phyloP scores from a whole-genome alignment of 2,113 vertebrate genomes.

The Dipodomys stephensi region DNA sequence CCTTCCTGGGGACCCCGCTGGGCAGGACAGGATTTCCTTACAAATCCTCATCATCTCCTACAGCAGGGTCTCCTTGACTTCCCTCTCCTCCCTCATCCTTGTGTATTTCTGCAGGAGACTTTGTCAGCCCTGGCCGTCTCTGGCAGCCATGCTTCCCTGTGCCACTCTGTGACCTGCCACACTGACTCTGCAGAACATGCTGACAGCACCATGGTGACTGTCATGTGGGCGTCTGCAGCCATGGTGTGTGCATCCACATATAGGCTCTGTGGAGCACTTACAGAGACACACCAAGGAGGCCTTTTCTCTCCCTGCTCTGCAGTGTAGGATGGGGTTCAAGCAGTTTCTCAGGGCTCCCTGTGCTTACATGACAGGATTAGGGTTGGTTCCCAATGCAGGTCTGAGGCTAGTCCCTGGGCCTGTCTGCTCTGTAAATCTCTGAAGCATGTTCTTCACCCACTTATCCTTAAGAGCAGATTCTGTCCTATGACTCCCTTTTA shows the following conservation, averaged over 20 bases:
- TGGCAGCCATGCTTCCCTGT: accelerated
- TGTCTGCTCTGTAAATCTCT: not conserved
- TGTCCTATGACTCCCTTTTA: not conserved
- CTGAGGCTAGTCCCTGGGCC: not conserved
- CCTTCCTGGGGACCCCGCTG: constrained; percentile 35
- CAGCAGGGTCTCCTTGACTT: not conserved
- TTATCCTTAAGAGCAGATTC: not conserved
- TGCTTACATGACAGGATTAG: accelerated
- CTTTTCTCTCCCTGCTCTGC: not conserved
- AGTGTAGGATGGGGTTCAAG: not conserved
- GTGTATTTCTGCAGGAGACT: accelerated
- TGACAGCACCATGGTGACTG: accelerated
- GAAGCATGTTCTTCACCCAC: not conserved
- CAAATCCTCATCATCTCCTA: not conserved
- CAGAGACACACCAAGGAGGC: not conserved
- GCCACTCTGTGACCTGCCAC: not conserved
- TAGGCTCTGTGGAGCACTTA: not conserved
- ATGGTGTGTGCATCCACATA: too few species aligned
- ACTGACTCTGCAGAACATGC: too few species aligned
- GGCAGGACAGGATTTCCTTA: not conserved
- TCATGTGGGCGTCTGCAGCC: not conserved
- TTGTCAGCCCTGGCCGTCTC: not conserved
- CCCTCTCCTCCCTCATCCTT: accelerated
- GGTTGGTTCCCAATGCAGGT: accelerated
- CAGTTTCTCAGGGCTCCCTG: not conserved